Evolutionary conservation across 1,140 invertebrate species (phyloP), one percentile per base, ranked within the genome.

Genomic region (Maniola jurtina): DNA sequence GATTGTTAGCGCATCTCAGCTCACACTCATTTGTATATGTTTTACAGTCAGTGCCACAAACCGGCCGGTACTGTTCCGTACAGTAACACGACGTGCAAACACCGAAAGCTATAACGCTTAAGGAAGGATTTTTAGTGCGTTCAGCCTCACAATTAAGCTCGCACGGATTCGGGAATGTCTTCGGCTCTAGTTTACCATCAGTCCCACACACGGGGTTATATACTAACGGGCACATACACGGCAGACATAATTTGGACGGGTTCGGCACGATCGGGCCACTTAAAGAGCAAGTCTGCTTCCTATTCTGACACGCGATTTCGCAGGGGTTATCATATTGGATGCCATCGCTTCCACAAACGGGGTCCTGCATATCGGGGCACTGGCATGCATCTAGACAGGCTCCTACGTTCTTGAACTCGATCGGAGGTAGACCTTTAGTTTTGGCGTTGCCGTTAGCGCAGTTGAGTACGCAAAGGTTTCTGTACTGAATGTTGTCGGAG

Each of bases 161-260:
- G 35, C 75, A 77, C 40, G 36, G 50, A 55, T 72, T 73, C 14
- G 34, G 54, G 13, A 13, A 55, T 0, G 54, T 55, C 33, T 2
- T 55, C n/a, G 63, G 55, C 38, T 81, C 75, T n/a, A 57, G 72
- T 33, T 58, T 64, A 0, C 72, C 70, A 48, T 80, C 77, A 33
- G 33, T 95, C 16, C 95, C 96, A 84, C 96, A 97, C 65, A 97
- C 94, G 70, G 82, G 73, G 14, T 80, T 87, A 10, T 80, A 73
- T 68, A 85, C 90, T 13, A 85, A 80, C 34, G 64, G 14, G 36
- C 79, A 81, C 5, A 9, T 33, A 35, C 79, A 81, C 7, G 48
- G 47, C 13, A 61, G 33, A 33, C 76, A 79, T n/a, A 70, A 62
- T 10, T 55, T 35, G 6, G 5, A 14, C 3, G 54, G 54, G 3